These are phyloP conservation scores for Drosophila quinaria DNA, from an alignment of 2,888 invertebrate species.

Conservation along the genomic window DNA sequence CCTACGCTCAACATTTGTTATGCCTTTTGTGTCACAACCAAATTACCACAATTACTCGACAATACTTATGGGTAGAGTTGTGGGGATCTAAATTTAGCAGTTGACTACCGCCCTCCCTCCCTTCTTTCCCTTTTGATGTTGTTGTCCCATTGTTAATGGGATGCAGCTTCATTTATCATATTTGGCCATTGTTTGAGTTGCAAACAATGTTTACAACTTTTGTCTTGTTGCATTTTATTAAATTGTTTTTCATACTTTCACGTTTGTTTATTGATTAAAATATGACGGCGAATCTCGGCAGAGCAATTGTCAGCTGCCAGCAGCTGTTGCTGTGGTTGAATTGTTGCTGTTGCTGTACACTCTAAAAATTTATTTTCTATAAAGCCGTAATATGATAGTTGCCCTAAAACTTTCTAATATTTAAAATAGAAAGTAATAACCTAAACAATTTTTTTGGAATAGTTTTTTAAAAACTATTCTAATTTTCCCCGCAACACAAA, in stretches of 20 bases:
- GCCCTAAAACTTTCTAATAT: too few relatives aligned
- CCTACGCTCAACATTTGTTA: constrained; percentile 71
- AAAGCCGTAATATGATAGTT: too few relatives aligned
- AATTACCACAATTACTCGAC: constrained; percentile 74
- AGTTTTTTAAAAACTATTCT: too few relatives aligned
- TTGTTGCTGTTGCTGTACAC: neutral
- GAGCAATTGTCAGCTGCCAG: constrained; percentile 47
- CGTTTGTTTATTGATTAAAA: constrained; percentile 82
- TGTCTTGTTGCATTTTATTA: constrained; percentile 75
- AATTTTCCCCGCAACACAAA: too few relatives aligned
- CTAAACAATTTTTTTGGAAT: too few relatives aligned
- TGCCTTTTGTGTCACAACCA: constrained; percentile 70
- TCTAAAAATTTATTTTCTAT: too few relatives aligned
- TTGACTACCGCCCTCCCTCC: neutral
- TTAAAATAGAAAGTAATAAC: too few relatives aligned
- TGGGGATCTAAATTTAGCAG: constrained; percentile 58
- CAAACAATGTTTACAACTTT: constrained; percentile 36
- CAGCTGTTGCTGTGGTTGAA: constrained; percentile 45
- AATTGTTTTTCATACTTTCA: constrained; percentile 82
- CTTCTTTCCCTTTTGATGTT: constrained; percentile 5
- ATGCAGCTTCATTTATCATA: constrained; percentile 69
- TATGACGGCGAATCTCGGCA: constrained; percentile 37
- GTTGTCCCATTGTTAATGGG: constrained; percentile 36
- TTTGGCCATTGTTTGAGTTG: constrained; percentile 59
- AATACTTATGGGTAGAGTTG: constrained; percentile 18